Evolutionary conservation across 2,888 invertebrate genomes (phyloP).

Genomic region (Leptura quadrifasciata): DNA sequence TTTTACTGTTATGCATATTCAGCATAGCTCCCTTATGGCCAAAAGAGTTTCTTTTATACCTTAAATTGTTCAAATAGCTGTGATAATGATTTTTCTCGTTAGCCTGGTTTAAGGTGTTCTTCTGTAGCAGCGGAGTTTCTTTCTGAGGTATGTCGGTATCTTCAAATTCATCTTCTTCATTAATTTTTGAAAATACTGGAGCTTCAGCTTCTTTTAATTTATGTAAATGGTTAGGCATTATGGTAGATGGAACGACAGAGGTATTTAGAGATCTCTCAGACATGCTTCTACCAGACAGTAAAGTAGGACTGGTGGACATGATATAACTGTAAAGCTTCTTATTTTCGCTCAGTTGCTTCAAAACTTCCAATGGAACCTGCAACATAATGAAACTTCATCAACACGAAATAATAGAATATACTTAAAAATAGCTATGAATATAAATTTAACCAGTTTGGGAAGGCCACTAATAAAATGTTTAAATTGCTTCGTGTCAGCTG

Average conservation of each 20-base stretch:
- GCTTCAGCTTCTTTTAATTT: neutral
- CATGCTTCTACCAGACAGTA: slow-evolving; percentile 79
- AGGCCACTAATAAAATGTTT: no score
- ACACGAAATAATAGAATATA: no score
- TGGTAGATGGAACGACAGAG: slow-evolving; percentile 72
- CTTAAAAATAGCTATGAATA: no score
- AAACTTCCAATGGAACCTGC: slow-evolving; percentile 80
- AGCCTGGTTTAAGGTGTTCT: slow-evolving; percentile 40
- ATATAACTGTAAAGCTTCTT: slow-evolving; percentile 82
- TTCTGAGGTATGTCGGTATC: slow-evolving; percentile 42
- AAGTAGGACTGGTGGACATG: slow-evolving; percentile 83
- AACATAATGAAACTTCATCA: no score
- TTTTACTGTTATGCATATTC: slow-evolving; percentile 86
- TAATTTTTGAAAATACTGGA: slow-evolving; percentile 70
- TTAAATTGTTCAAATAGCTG: slow-evolving; percentile 83
- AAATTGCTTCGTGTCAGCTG: no score
- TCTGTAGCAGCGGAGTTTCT: slow-evolving; percentile 47
- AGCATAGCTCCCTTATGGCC: slow-evolving; percentile 91
- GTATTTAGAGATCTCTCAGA: slow-evolving; percentile 79
- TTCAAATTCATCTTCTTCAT: slow-evolving; percentile 29
- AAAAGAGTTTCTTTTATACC: slow-evolving; percentile 86
- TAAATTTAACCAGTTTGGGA: no score
- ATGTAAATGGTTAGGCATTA: neutral
- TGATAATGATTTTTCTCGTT: slow-evolving; percentile 70
- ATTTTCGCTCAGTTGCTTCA: slow-evolving; percentile 79